Conservation (phyloP, 2,113 vertebrate genomes). For the Columba livia region DNA sequence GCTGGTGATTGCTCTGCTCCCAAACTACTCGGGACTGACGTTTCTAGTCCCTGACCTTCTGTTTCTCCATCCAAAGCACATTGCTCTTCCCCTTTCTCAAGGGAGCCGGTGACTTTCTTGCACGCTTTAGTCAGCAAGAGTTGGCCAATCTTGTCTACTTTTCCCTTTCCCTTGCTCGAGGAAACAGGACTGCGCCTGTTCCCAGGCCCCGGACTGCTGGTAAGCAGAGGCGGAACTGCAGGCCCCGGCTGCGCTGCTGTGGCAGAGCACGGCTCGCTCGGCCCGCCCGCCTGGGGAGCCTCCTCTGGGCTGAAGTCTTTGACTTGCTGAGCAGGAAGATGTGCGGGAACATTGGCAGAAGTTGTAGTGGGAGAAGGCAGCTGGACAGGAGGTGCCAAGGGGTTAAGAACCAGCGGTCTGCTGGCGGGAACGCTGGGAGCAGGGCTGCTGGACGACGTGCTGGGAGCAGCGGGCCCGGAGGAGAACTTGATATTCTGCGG, state of each 20-base stretch:
- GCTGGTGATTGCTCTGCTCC: slow-evolving; percentile 70
- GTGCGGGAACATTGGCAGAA: slow-evolving; percentile 60
- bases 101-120: slow-evolving; percentile 77
- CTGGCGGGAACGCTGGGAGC: slow-evolving; percentile 71
- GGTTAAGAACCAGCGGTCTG: slow-evolving; percentile 77
- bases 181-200: slow-evolving; percentile 85
- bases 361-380: slow-evolving; percentile 75
- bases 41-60: slow-evolving; percentile 70
- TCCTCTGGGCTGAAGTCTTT: slow-evolving; percentile 82
- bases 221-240: slow-evolving; percentile 80
- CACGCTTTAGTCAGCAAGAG: slow-evolving; percentile 77
- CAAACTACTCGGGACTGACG: slow-evolving; percentile 38
- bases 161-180: slow-evolving; percentile 79
- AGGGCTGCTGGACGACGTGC: slow-evolving; percentile 69
- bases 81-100: slow-evolving; percentile 80
- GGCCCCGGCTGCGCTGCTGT: slow-evolving; percentile 77
- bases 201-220: slow-evolving; percentile 82
- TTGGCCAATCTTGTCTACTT: slow-evolving; percentile 82
- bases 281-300: slow-evolving; percentile 35
- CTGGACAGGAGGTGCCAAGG: slow-evolving; percentile 77
- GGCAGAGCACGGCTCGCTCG: slow-evolving; percentile 72
- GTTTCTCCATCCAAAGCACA: slow-evolving; percentile 74
- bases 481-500: slow-evolving; percentile 90
- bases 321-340: slow-evolving; percentile 63
- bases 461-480: slow-evolving; percentile 72